These are phyloP conservation scores for Nothocercus julius DNA, from an alignment of 2,113 vertebrate genomes.

Conservation along the genomic window DNA sequence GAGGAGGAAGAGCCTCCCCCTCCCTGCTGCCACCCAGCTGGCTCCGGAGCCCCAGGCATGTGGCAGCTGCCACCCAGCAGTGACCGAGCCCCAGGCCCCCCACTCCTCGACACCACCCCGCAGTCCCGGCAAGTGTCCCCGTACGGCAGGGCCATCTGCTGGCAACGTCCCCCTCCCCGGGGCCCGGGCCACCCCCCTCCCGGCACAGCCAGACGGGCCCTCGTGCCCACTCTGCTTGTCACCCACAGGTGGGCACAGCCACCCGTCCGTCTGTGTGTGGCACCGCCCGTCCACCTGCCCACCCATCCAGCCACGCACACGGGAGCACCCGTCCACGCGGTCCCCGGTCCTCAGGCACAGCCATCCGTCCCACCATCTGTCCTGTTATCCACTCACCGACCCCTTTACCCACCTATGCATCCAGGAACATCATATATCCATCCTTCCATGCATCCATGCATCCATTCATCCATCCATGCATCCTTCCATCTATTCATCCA, in stretches of 20 bases:
- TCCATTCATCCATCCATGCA: background rate
- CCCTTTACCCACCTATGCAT: background rate
- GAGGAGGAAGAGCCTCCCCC: background rate
- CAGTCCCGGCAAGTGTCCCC: background rate
- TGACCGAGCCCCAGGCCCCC: background rate
- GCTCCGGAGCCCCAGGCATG: accelerated
- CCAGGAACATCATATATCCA: background rate
- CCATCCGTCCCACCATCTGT: background rate
- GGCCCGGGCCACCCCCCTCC: background rate
- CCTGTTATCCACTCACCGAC: background rate
- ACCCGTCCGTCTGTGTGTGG: background rate
- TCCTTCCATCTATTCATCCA: too few species aligned
- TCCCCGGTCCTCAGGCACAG: accelerated
- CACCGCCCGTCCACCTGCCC: background rate
- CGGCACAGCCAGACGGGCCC: background rate
- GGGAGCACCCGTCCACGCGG: background rate
- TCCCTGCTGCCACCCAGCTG: background rate
- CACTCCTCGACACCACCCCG: background rate
- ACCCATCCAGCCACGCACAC: background rate
- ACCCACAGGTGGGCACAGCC: background rate
- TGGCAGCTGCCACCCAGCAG: background rate
- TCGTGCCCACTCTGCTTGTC: background rate
- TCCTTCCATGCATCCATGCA: background rate
- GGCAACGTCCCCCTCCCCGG: accelerated
- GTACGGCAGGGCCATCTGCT: accelerated